Evolutionary conservation across 2,888 invertebrate species (phyloP).

Genomic region (Odontocerum albicorne): DNA sequence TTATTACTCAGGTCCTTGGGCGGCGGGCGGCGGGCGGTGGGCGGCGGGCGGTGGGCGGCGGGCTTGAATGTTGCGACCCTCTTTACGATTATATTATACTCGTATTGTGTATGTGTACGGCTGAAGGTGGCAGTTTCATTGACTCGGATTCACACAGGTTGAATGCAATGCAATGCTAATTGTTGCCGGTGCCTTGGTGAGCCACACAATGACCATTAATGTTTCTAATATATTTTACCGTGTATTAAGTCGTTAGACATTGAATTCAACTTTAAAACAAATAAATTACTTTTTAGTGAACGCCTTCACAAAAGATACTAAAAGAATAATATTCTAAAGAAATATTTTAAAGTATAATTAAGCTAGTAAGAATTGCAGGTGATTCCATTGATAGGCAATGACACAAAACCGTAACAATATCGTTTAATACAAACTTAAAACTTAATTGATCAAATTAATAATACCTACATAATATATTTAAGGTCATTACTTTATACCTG

Average conservation of each 20-base stretch:
- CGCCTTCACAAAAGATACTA: background rate
- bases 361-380: no score
- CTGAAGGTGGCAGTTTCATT: constrained; percentile 12
- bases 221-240: background rate
- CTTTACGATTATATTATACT: constrained; percentile 7
- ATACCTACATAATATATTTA: no score
- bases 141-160: constrained; percentile 23
- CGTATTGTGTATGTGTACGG: no score
- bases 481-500: no score
- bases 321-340: no score
- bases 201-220: background rate
- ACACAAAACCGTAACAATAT: no score
- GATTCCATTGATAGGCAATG: no score
- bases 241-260: background rate
- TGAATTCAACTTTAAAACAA: background rate
- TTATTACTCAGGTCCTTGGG: constrained; percentile 14
- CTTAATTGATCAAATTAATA: no score
- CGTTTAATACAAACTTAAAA: no score
- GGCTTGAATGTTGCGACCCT: background rate
- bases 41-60: no score
- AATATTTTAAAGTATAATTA: no score
- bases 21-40: no score
- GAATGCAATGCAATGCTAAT: constrained; percentile 17
- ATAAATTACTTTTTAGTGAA: background rate
- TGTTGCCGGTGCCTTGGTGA: constrained; percentile 4